Evolutionary conservation across 23 tunicate species (phyloP).

Genomic region (Halocynthia aurantium): DNA sequence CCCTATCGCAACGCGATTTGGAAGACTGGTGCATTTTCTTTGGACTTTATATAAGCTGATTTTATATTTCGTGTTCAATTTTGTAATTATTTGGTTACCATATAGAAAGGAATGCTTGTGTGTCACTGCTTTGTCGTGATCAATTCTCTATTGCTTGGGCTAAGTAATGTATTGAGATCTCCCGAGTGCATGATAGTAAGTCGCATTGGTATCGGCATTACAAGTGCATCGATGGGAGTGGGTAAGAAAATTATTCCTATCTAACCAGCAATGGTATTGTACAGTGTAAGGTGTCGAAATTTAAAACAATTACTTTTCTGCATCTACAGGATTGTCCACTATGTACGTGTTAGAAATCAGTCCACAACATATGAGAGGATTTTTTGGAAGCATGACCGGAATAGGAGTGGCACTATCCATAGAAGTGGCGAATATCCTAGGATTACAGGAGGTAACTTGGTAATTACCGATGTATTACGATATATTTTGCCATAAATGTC

Average conservation of each 20-base stretch:
- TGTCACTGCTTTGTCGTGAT: constrained; percentile 13
- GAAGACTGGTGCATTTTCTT: not conserved
- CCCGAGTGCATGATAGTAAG: constrained; percentile 25
- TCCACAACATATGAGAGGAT: constrained; percentile 30
- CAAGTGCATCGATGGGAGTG: constrained; percentile 11
- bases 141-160: constrained; percentile 17
- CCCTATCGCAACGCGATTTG: not conserved
- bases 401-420: constrained; percentile 22
- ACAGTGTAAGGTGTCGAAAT: no score
- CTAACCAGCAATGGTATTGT: no score
- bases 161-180: constrained; percentile 19
- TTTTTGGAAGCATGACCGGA: constrained; percentile 28
- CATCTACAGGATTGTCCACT: constrained; percentile 24
- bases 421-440: constrained; percentile 25
- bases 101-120: constrained; percentile 14
- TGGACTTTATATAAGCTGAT: no score
- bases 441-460: constrained; percentile 32
- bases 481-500: no score
- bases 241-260: constrained; percentile 10
- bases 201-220: constrained; percentile 20
- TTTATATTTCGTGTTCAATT: no score
- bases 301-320: no score
- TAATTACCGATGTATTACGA: not conserved
- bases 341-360: constrained; percentile 38
- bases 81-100: not conserved